Evolutionary conservation across 2,113 vertebrate species (phyloP), one percentile per base, ranked within the genome.

Genomic region (Ciconia boyciana): DNA sequence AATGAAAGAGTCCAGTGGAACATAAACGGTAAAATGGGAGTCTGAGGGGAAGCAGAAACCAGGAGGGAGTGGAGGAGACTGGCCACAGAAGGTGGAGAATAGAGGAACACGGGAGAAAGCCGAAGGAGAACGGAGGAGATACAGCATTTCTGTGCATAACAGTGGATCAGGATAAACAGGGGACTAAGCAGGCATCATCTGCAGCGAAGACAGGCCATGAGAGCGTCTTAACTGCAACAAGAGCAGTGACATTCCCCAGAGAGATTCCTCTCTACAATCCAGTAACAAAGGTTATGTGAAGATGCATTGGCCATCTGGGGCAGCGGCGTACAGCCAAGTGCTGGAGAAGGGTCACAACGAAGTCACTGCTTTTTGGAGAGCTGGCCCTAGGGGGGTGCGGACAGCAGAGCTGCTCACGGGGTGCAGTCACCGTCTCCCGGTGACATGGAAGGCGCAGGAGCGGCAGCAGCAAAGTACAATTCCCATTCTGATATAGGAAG

Each of bases 121-220:
- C 29, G 8, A 32, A 48, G 18, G 15, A 36, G 29, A 34, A 11
- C 0, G 21, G 64, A 68, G 68, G 8, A 77, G 36, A 34, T 4
- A 0, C 0, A 52, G 26, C 6, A n/a, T 44, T 34, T 29, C 69
- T 32, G 66, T 5, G 24, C 26, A 0, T 2, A 9, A 17, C 0
- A 5, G 64, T 6, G 8, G 34, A 8, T 44, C 14, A 6, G 49
- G 16, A 32, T 24, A 26, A 48, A 19, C 3, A 21, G 65, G 17
- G 36, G 54, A 34, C 39, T 19, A 7, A 8, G 41, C 1, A 11
- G 8, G 24, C 70, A 16, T 16, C 51, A 8, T 43, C 17, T 28
- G 61, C 51, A 44, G 36, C 7, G 17, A 65, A 9, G 11, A 66
- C 85, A 75, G 36, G 52, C 52, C 62, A 9, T 0, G 2, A 48